Evolutionary conservation across 2,113 vertebrate species (phyloP).

Genomic region (Zapornia atra): DNA sequence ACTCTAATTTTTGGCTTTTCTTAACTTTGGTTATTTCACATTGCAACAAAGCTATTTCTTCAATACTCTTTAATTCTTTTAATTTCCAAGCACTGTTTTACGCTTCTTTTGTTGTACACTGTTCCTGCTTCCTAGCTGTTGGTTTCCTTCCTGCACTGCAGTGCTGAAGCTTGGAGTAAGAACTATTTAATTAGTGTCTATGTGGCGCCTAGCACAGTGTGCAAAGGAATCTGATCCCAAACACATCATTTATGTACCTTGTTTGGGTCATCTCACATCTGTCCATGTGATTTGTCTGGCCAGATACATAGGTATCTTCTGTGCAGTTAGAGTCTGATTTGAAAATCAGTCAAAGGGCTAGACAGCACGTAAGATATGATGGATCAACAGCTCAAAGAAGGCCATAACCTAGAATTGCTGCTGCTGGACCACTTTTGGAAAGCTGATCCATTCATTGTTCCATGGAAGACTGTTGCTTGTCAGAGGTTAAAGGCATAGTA

Average conservation of each 20-base stretch:
- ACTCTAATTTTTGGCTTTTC: neutral
- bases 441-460: neutral
- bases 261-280: slow-evolving; percentile 34
- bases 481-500: neutral
- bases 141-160: neutral
- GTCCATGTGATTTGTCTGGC: neutral
- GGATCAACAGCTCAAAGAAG: neutral
- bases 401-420: neutral
- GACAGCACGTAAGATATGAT: neutral
- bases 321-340: neutral
- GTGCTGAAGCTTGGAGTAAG: neutral
- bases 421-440: neutral
- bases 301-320: neutral
- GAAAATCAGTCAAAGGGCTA: neutral
- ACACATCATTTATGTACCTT: neutral
- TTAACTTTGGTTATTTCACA: neutral
- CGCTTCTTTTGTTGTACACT: neutral
- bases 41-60: neutral
- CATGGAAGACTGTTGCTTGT: neutral
- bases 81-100: neutral
- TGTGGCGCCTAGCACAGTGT: neutral
- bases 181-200: neutral
- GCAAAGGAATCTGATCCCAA: slow-evolving; percentile 21
- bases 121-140: neutral
- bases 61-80: neutral